Evolutionary conservation across 2,797 vertebrate species (phyloP), one percentile per base, ranked within the genome.

Genomic region (Hephaestus fuliginosus): DNA sequence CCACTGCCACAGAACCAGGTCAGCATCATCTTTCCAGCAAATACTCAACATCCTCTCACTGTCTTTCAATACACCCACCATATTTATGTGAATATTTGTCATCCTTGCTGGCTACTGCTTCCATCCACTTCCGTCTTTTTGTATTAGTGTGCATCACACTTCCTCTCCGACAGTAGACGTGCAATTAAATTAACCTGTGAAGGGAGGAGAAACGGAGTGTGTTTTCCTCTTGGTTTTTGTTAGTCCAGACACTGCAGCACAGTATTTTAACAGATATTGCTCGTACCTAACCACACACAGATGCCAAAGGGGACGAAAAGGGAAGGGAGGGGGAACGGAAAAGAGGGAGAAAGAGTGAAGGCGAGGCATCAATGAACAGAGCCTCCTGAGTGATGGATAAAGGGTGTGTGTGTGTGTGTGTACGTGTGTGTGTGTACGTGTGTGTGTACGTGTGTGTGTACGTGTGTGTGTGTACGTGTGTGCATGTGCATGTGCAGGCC

Each of bases 1-100:
- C 97, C 98, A 89, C 96, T 98, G 94, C 97, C 98, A 94, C 98
- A 99, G 95, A 99, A 99, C 97, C 98, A 99, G 98, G 98, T 99
- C 73, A 88, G 95, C 64, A 46, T 64, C 53, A 18, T 81, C 39
- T 71, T 43, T 66, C 20, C 46, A 65, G 1, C n/a, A 17, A 22
- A 64, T 33, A 22, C 56, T 72, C 9, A 36, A 39, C 49, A 39
- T 60, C 15, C 33, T 1, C 30, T 44, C 17, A 22, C 46, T 72
- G 9, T 68, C 77, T 9, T 15, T 65, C 11, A 44, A 25, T 13
- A 30, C 25, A 20, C 25, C 14, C 56, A n/a, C 3, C 3, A 20
- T 28, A 41, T 72, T 74, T 33, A 36, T 17, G 7, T 60, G 7
- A 44, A 39, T n/a, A 43, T 63, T 76, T 62, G 15, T 84, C 1